Conservation (phyloP, 2,888 invertebrate genomes). For the Choreutis nemorana region DNA sequence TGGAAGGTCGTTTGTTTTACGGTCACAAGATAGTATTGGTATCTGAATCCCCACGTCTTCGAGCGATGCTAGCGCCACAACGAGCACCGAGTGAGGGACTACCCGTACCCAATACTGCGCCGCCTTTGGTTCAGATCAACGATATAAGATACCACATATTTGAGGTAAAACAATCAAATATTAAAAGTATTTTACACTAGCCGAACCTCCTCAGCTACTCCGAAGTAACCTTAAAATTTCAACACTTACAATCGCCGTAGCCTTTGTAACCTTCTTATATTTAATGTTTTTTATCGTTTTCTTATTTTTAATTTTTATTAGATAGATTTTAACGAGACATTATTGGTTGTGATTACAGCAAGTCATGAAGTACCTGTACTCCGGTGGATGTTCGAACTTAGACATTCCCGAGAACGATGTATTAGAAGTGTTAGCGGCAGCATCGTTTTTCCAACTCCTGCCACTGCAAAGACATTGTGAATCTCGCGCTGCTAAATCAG, state of each 20-base stretch:
- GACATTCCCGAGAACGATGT: conserved; percentile 83
- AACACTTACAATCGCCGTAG: not conserved
- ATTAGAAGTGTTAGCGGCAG: conserved; percentile 88
- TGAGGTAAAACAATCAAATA: conserved; percentile 65
- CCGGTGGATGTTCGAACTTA: conserved; percentile 83
- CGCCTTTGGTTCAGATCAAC: conserved; percentile 90
- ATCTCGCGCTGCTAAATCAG: conserved; percentile 82
- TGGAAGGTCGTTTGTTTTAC: conserved; percentile 90
- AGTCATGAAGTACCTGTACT: conserved; percentile 93
- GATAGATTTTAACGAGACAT: not conserved
- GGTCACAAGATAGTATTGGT: conserved; percentile 94
- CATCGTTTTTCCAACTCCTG: conserved; percentile 90
- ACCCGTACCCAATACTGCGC: conserved; percentile 26
- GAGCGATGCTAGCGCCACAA: conserved; percentile 77
- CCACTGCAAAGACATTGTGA: conserved; percentile 87
- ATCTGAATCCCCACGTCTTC: conserved; percentile 85
- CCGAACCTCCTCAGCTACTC: not conserved
- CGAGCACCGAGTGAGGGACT: conserved; percentile 26
- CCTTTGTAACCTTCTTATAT: not conserved
- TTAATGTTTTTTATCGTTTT: not conserved
- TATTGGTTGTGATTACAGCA: conserved; percentile 60
- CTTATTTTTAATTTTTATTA: not conserved
- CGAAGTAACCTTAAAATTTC: not conserved
- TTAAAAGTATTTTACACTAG: not conserved
- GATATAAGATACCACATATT: conserved; percentile 93